phyloP scores from a whole-genome alignment of 2,113 vertebrate genomes.

The Mugil cephalus region DNA sequence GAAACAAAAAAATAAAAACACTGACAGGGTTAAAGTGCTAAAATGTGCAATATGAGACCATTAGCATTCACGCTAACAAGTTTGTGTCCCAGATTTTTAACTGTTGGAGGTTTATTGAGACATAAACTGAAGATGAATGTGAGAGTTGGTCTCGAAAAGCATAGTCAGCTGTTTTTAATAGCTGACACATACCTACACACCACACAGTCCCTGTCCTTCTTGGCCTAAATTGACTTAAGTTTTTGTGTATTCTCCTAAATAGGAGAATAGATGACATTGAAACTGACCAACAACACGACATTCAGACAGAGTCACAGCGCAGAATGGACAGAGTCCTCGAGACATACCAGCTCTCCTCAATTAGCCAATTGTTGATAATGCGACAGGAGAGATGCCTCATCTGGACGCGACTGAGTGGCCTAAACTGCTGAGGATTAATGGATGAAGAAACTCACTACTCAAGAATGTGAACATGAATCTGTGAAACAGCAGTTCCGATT shows the following conservation, averaged over 20 bases:
- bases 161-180: slow-evolving; percentile 43
- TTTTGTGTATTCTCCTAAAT: slow-evolving; percentile 3
- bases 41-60: slow-evolving; percentile 5
- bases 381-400: slow-evolving; percentile 10
- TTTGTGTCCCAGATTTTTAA: neutral
- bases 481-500: neutral
- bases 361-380: slow-evolving; percentile 48
- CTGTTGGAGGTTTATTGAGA: neutral
- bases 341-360: slow-evolving; percentile 41
- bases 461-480: neutral
- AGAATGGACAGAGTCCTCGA: slow-evolving; percentile 24
- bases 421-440: neutral
- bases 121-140: slow-evolving; percentile 7
- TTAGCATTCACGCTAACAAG: neutral
- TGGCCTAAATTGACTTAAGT: slow-evolving; percentile 29
- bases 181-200: slow-evolving; percentile 10
- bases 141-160: neutral
- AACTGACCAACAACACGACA: slow-evolving; percentile 24
- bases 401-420: neutral
- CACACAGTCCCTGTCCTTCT: slow-evolving; percentile 27
- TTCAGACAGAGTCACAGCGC: slow-evolving; percentile 9
- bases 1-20: no score
- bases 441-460: neutral
- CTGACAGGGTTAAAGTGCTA: neutral
- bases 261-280: slow-evolving; percentile 8